Conservation (phyloP, 1,140 invertebrate species). For the Caenorhabditis tropicalis region DNA sequence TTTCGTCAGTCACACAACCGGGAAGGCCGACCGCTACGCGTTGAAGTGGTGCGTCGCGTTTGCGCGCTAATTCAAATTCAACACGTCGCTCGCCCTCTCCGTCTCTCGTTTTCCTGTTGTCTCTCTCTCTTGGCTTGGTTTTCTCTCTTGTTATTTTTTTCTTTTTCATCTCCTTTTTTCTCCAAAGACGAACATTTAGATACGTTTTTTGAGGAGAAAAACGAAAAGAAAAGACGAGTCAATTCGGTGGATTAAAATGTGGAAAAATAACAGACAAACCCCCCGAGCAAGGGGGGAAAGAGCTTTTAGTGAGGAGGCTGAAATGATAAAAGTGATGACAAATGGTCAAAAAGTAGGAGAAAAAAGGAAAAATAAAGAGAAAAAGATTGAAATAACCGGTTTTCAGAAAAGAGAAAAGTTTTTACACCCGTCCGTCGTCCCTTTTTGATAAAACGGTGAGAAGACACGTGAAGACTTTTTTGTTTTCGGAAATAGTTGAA, state of each 20-base stretch:
- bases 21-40: constrained; percentile 37
- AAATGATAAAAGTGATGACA: neutral
- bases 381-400: neutral
- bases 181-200: too few species aligned
- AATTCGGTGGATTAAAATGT: neutral
- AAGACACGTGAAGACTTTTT: too few species aligned
- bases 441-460: too few species aligned
- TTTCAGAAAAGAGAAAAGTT: neutral
- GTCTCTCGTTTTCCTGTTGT: too few species aligned
- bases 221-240: neutral
- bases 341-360: neutral
- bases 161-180: too few species aligned
- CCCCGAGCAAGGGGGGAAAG: neutral
- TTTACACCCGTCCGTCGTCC: neutral
- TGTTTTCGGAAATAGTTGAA: too few species aligned
- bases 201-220: constrained; percentile 1
- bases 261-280: neutral
- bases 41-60: neutral
- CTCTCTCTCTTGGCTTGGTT: neutral
- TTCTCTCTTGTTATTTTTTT: neutral
- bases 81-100: neutral
- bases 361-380: neutral
- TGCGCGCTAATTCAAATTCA: constrained; percentile 24
- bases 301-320: neutral
- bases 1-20: constrained; percentile 42